Evolutionary conservation across 2,888 invertebrate species (phyloP), one percentile per base, ranked within the genome.

Genomic region (Eudemis profundana): DNA sequence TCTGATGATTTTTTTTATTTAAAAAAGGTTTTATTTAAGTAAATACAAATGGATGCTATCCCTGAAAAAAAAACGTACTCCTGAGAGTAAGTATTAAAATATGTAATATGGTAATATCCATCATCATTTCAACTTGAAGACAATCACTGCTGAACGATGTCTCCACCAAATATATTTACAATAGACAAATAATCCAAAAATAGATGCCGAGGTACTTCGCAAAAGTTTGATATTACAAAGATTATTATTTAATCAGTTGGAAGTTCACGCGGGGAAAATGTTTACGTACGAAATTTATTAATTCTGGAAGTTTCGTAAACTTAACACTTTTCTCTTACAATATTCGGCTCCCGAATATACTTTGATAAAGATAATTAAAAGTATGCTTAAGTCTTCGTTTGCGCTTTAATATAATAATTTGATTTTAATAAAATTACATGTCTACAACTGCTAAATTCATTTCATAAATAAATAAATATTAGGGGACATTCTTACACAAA

Each of bases 271-370:
- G 14, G 54, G 21, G 54, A 27, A 27, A 36, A 61, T 44, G 23
- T 63, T 63, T 29, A 40, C 29, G 47, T 40, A 49, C 47, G n/a
- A n/a, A 54, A 49, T 62, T 56, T 56, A 62, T 56, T 49, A 56
- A 19, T 40, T 19, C 2, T 7, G 12, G 47, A 62, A 54, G 17
- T 49, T 63, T n/a, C 15, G 4, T 4, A 46, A 56, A 54, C 40
- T 56, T 56, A 4, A 49, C 38, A 38, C 44, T 56, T 54, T 54
- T 12, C 47, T 56, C 54, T 27, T 47, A 63, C 29, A 50, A 56
- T 29, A 36, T 61, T 51, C 51, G 15, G 21, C 10, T 10, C 50
- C 14, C 19, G 42, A 21, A 40, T 40, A 50, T 50, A 50, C 60
- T 44, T 61, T 12, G 14, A 23, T 15, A 23, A 51, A 44, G 33